phyloP scores from a whole-genome alignment of 2,797 vertebrate species.

The Synaphobranchus kaupii region DNA sequence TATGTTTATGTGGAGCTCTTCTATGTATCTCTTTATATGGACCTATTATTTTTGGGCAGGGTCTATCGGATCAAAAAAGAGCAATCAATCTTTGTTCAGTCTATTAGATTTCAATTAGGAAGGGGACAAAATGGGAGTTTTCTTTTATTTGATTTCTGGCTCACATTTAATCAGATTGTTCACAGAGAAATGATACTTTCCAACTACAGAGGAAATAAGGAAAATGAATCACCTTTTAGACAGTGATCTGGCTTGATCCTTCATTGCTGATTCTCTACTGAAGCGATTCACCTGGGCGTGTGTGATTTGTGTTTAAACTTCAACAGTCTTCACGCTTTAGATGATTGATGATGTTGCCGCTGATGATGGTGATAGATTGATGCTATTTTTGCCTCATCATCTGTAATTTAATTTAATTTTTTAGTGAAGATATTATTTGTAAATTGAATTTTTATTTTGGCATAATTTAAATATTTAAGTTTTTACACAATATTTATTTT shows the following conservation, averaged over 20 bases:
- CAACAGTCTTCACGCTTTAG: neutral
- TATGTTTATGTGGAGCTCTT: neutral
- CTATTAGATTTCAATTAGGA: neutral
- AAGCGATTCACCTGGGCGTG: neutral
- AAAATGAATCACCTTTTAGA: neutral
- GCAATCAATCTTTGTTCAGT: conserved; percentile 3
- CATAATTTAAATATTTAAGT: too few relatives aligned
- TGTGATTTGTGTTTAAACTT: neutral
- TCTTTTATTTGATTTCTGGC: conserved; percentile 7
- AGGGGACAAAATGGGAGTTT: neutral
- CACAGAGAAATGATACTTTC: neutral
- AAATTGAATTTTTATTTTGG: too few relatives aligned
- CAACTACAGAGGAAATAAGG: neutral
- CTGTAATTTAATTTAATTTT: too few relatives aligned
- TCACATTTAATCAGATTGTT: neutral
- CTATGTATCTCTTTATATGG: too few relatives aligned
- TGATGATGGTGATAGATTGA: too few relatives aligned
- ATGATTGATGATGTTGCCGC: neutral
- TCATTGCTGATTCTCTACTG: neutral
- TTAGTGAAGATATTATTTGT: too few relatives aligned
- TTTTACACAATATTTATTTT: too few relatives aligned
- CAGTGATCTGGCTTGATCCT: neutral
- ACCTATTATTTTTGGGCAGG: neutral
- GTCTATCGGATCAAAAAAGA: neutral
- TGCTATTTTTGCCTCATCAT: too few relatives aligned